Conservation (phyloP, 2,113 vertebrate species). For the Lagopus muta region DNA sequence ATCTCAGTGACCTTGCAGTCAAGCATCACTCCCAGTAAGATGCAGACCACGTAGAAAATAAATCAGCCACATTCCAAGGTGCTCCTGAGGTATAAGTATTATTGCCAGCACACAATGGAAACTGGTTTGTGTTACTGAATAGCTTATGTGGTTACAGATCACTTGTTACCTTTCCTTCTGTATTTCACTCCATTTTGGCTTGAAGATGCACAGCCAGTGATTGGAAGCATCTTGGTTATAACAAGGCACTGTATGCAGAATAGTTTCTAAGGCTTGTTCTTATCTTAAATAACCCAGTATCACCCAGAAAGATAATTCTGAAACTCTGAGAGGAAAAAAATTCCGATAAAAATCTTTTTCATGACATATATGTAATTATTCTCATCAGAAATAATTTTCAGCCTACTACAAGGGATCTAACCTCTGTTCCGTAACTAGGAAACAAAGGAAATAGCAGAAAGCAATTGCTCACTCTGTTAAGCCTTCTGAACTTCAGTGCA, state of each 20-base stretch:
- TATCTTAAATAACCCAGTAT: conserved; percentile 57
- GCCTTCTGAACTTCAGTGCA: conserved; percentile 51
- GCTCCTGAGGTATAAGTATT: conserved; percentile 60
- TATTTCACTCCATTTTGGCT: conserved; percentile 14
- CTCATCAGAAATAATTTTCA: conserved; percentile 74
- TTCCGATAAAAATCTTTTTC: conserved; percentile 58
- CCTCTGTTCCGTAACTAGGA: conserved; percentile 67
- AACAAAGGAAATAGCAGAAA: conserved; percentile 61
- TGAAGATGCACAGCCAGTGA: conserved; percentile 6
- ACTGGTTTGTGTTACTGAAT: conserved; percentile 1
- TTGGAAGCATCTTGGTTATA: neutral
- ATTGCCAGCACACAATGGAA: conserved; percentile 39
- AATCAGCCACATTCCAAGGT: conserved; percentile 43
- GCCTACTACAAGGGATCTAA: conserved; percentile 26
- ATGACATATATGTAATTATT: conserved; percentile 75
- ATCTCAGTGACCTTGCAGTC: conserved; percentile 40
- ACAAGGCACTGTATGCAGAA: conserved; percentile 9
- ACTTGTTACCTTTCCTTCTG: conserved; percentile 48
- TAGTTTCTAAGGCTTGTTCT: conserved; percentile 49
- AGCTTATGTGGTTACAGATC: conserved; percentile 41
- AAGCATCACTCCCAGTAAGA: conserved; percentile 21
- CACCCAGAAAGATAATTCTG: conserved; percentile 20
- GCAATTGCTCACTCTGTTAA: conserved; percentile 45
- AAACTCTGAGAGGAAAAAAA: neutral
- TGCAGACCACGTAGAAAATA: conserved; percentile 36